Percentiles rank a stretch among this genome's conserved stretches.
Evolutionary conservation across 1,140 invertebrate genomes (phyloP).

Genomic region (Aleiodes sp.): DNA sequence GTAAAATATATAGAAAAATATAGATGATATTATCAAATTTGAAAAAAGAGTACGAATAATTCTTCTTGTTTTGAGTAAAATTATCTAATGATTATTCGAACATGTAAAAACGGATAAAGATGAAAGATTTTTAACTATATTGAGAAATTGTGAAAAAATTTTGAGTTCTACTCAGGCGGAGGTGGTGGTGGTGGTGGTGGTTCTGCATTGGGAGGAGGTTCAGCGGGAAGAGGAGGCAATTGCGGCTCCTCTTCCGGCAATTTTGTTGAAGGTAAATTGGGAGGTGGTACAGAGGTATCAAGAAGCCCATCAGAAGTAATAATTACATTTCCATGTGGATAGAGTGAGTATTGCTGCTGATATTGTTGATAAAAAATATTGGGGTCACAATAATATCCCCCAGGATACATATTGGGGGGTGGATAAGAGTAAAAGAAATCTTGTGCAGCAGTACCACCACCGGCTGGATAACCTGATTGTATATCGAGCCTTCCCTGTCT

Average conservation of each 20-base stretch:
- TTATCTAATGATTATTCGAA: too few relatives aligned
- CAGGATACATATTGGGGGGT: conserved; percentile 40
- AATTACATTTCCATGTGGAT: conserved; percentile 49
- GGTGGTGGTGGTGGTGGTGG: conserved; percentile 10
- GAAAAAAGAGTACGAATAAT: too few relatives aligned
- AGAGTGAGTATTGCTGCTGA: conserved; percentile 49
- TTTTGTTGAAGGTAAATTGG: conserved; percentile 26
- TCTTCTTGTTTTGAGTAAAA: too few relatives aligned
- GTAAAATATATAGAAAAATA: too few relatives aligned
- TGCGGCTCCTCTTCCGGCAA: neutral
- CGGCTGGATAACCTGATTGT: neutral
- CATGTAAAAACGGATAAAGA: too few relatives aligned
- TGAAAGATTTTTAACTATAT: too few relatives aligned
- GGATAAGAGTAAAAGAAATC: conserved; percentile 50
- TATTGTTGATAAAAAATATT: conserved; percentile 49
- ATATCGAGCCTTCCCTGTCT: too few relatives aligned
- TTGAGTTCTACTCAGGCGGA: too few relatives aligned
- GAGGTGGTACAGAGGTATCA: conserved; percentile 60
- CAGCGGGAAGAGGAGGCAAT: conserved; percentile 25
- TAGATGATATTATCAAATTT: too few relatives aligned
- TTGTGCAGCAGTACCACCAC: neutral
- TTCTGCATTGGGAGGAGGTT: conserved; percentile 30
- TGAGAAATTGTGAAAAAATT: too few relatives aligned
- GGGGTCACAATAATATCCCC: conserved; percentile 51
- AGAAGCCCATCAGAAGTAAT: conserved; percentile 54